Conservation (phyloP, 1,140 invertebrate genomes). For the Octopus bimaculoides region DNA sequence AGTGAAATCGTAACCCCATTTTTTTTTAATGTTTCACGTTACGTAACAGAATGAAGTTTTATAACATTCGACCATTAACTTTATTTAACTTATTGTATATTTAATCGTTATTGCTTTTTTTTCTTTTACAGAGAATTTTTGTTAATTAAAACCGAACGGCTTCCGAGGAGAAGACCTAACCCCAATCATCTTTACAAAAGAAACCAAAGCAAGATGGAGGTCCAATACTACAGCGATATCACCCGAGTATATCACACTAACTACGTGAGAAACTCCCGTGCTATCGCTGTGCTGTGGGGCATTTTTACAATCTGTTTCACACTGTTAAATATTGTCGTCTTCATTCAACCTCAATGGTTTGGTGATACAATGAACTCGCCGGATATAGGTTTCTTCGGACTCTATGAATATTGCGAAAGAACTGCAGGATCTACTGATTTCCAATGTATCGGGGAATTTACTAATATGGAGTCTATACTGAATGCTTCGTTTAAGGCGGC, state of each 20-base stretch:
- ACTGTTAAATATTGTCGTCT: conserved; percentile 90
- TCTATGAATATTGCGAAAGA: conserved; percentile 81
- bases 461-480: conserved; percentile 79
- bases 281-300: conserved; percentile 94
- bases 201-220: conserved; percentile 22
- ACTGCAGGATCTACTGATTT: conserved; percentile 53
- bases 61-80: too few species aligned
- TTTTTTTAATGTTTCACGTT: too few species aligned
- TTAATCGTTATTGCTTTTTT: too few species aligned
- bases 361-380: conserved; percentile 74
- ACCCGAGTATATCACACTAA: conserved; percentile 61
- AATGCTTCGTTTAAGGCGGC: conserved; percentile 76
- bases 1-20: too few species aligned
- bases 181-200: neutral
- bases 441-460: conserved; percentile 75
- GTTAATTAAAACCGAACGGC: too few species aligned
- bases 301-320: conserved; percentile 94
- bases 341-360: conserved; percentile 94
- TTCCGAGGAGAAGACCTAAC: too few species aligned
- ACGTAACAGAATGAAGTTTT: too few species aligned
- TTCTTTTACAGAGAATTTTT: too few species aligned
- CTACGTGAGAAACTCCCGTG: conserved; percentile 92
- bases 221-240: conserved; percentile 39
- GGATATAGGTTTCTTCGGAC: conserved; percentile 84
- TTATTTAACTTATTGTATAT: too few species aligned